Base-by-base conservation (phyloP, 2,797 vertebrate species). In the Enteromius argenteus region DNA sequence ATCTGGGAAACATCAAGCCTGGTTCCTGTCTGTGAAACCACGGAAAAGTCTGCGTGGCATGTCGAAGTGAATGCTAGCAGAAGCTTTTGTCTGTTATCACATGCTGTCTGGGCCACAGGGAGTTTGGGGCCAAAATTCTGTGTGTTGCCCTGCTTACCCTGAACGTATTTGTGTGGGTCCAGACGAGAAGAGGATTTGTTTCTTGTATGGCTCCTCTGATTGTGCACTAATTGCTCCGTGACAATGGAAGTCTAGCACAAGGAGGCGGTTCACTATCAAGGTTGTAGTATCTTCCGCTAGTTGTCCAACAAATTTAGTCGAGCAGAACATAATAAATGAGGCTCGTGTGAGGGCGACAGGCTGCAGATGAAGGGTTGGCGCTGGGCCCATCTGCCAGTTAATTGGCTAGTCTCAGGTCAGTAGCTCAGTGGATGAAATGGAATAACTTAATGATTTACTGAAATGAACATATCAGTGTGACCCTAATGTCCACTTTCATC, bases 241-340 rank as follows among this genome's bases (percentile, higher is more conserved):
- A 86, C 90, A 88, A 84, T 87, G 84, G 76, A 86, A 88, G 91
- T 81, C 84, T 88, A 77, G 83, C 91, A 89, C 42, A 64, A 68
- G 84, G 78, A 79, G 72, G 72, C 76, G 80, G 14, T 19, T 62
- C 60, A 32, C 60, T 64, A 32, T 64, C 14, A 87, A 39, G 64
- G 66, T 71, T 86, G 39, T 66, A 51, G 68, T 49, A 44, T 46
- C 74, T 87, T 92, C 88, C 90, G 42, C 87, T 85, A 89, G 89
- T 87, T 90, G 88, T 86, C 87, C 88, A 58, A 19, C 88, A 46
- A 89, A 89, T 56, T 87, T 93, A 72, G 73, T 68, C 60, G 79
- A 88, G 88, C 86, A 84, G 86, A 90, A 89, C 81, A 51, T 84
- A 89, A 79, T 90, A 89, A 92, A 91, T 88, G 83, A 80, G 46